These are phyloP conservation scores for Apomyelois bistriatella DNA, from an alignment of 2,888 invertebrate species.

Conservation along the genomic window DNA sequence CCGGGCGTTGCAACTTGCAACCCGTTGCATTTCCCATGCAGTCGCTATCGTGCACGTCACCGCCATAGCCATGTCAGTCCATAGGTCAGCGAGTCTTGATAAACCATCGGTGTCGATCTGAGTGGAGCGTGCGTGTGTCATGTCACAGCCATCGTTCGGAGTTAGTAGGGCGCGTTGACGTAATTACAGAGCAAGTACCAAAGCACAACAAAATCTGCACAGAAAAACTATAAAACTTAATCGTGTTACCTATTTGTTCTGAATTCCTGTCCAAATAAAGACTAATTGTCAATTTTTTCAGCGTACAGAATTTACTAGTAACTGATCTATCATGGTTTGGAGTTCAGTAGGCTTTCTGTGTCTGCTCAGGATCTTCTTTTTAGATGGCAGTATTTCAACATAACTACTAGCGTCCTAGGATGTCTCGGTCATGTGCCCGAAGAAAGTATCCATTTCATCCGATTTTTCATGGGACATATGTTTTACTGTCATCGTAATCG, in stretches of 20 bases:
- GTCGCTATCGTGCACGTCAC: slow-evolving; percentile 41
- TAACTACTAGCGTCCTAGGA: no score
- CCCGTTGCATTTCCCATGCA: slow-evolving; percentile 55
- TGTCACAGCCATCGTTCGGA: slow-evolving; percentile 1
- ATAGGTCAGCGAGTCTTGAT: slow-evolving; percentile 55
- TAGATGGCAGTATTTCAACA: no score
- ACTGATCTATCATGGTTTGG: no score
- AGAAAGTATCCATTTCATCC: no score
- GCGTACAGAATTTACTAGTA: no score
- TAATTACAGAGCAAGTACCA: neutral
- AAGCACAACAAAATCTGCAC: neutral
- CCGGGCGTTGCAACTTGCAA: slow-evolving; percentile 26
- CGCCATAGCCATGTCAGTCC: slow-evolving; percentile 39
- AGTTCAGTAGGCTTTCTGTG: no score
- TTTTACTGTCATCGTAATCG: no score
- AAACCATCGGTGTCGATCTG: slow-evolving; percentile 37
- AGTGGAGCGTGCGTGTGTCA: slow-evolving; percentile 16
- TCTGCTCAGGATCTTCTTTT: no score
- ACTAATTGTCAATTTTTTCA: no score
- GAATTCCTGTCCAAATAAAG: neutral
- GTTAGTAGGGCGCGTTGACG: neutral
- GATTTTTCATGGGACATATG: no score
- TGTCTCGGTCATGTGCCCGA: no score
- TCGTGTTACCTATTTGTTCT: neutral
- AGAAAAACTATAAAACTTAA: neutral